Evolutionary conservation across 2,113 vertebrate species (phyloP).

Genomic region (Paradisaea rubra): DNA sequence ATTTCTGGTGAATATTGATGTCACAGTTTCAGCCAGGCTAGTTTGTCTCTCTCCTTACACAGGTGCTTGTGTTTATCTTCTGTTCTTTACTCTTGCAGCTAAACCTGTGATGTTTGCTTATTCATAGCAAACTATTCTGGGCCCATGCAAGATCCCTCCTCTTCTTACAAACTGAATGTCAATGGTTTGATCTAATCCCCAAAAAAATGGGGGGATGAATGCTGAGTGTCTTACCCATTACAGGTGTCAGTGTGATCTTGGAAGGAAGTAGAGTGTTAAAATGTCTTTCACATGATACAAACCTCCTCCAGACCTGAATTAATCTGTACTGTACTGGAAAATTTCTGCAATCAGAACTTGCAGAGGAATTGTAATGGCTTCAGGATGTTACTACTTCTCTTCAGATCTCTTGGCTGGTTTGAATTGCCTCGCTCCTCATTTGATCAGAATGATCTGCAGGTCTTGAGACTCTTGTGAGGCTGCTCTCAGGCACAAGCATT

Average conservation of each 20-base stretch:
- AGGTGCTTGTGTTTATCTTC: neutral
- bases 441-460: neutral
- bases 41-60: neutral
- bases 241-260: neutral
- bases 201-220: neutral
- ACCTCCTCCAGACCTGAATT: neutral
- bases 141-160: neutral
- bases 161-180: neutral
- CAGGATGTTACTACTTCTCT: neutral
- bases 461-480: neutral
- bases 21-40: neutral
- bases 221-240: neutral
- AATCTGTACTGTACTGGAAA: neutral
- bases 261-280: neutral
- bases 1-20: neutral
- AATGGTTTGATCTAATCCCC: neutral
- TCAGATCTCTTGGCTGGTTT: neutral
- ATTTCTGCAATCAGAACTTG: neutral
- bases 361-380: neutral
- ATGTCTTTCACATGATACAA: neutral
- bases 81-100: neutral
- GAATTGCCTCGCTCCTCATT: neutral
- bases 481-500: neutral
- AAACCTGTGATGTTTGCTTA: neutral
- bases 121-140: neutral